These are phyloP conservation scores for Apis cerana DNA, from an alignment of 1,140 invertebrate genomes.

Conservation along the genomic window DNA sequence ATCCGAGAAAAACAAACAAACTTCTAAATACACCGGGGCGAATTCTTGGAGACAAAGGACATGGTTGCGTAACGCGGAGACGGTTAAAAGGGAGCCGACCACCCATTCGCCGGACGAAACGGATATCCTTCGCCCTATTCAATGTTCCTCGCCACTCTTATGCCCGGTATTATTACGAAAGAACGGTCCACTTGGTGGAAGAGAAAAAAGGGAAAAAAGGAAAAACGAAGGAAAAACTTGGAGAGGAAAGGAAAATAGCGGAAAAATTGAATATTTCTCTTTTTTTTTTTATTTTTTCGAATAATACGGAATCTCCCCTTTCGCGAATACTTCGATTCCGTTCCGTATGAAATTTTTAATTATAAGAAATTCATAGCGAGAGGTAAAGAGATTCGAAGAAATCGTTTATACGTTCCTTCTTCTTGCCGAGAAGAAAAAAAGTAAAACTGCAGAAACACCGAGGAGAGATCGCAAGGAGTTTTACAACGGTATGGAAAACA, in stretches of 20 bases:
- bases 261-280: neutral
- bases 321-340: neutral
- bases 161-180: constrained; percentile 23
- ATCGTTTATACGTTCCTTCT: no score
- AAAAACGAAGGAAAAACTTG: neutral
- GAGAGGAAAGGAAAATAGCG: constrained; percentile 4
- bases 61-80: neutral
- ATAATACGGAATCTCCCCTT: neutral
- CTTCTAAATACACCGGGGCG: neutral
- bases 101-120: neutral
- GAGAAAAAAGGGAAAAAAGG: neutral
- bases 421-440: no score
- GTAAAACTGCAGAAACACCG: no score
- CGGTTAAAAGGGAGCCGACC: neutral
- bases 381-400: neutral
- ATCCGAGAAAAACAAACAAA: neutral
- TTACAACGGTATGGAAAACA: no score
- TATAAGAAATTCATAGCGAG: no score
- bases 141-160: no score
- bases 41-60: neutral
- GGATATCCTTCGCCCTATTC: constrained; percentile 10
- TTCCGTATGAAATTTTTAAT: no score
- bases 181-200: constrained; percentile 51
- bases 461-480: no score
- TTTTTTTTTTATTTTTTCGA: no score